phyloP scores from a whole-genome alignment of 2,113 vertebrate genomes.

The Gasterosteus aculeatus region DNA sequence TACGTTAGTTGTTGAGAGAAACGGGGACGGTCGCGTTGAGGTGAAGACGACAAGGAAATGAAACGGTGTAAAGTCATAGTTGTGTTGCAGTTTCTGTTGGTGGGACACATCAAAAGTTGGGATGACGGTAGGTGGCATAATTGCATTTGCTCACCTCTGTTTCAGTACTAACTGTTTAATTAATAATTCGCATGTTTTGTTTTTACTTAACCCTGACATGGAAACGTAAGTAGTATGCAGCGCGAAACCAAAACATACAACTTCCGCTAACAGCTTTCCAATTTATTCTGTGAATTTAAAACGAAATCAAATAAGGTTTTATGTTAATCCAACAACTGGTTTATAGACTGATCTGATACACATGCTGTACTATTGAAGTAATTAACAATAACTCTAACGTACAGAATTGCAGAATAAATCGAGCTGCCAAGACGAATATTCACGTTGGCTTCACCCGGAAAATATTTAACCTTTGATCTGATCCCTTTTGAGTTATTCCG shows the following conservation, averaged over 20 bases:
- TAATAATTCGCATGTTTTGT: neutral
- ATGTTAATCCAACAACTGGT: neutral
- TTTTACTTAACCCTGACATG: neutral
- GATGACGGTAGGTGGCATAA: slow-evolving; percentile 42
- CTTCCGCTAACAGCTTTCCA: neutral
- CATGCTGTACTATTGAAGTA: no score
- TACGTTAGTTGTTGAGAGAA: neutral
- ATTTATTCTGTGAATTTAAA: neutral
- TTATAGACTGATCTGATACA: neutral
- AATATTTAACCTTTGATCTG: no score
- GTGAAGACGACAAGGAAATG: slow-evolving; percentile 5
- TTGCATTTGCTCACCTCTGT: neutral
- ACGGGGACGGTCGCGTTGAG: no score
- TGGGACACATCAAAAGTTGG: slow-evolving; percentile 22
- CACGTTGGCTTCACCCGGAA: no score
- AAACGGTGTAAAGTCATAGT: neutral
- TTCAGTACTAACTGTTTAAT: neutral
- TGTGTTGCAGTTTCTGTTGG: neutral
- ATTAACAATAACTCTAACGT: no score
- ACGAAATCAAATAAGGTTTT: neutral
- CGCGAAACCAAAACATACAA: neutral
- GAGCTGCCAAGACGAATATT: no score
- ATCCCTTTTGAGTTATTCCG: neutral
- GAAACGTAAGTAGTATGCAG: neutral
- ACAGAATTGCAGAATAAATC: no score